Conservation (phyloP, 2,113 vertebrate species). For the Sylvia atricapilla region DNA sequence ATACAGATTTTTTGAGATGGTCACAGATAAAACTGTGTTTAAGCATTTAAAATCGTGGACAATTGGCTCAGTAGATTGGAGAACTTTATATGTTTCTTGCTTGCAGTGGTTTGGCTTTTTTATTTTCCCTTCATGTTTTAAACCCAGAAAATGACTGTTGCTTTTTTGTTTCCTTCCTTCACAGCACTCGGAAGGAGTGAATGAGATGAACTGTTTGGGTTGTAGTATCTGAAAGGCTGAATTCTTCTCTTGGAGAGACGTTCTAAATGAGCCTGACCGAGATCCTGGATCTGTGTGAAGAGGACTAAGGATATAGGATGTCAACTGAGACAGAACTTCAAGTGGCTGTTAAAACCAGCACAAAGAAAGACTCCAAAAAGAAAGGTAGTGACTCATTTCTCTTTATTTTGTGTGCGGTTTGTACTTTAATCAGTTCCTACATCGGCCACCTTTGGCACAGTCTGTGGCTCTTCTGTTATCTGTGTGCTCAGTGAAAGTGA, state of each 20-base stretch:
- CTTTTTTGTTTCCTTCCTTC: constrained; percentile 55
- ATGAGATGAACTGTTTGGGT: constrained; percentile 86
- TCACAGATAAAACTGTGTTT: neutral
- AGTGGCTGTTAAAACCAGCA: constrained; percentile 97
- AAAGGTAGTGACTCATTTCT: constrained; percentile 82
- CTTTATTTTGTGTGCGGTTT: neutral
- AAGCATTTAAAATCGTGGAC: neutral
- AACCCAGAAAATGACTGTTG: neutral
- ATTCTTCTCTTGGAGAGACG: constrained; percentile 79
- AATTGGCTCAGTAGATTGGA: neutral
- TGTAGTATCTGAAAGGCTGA: constrained; percentile 80
- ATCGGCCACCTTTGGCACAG: neutral
- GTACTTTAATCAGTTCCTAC: neutral
- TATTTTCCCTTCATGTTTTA: neutral
- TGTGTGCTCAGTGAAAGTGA: neutral
- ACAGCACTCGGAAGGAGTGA: constrained; percentile 82
- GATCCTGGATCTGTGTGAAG: constrained; percentile 88
- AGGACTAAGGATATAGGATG: constrained; percentile 96
- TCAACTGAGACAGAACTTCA: constrained; percentile 99
- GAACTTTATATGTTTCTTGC: neutral
- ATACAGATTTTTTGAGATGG: neutral
- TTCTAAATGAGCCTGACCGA: constrained; percentile 95
- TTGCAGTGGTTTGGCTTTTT: neutral
- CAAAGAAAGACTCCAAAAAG: constrained; percentile 98
- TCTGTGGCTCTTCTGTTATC: neutral